Evolutionary conservation across 35 echinoderm and acorn worm species (phyloP), one percentile per base, ranked within the genome.

Genomic region (Anneissia japonica): DNA sequence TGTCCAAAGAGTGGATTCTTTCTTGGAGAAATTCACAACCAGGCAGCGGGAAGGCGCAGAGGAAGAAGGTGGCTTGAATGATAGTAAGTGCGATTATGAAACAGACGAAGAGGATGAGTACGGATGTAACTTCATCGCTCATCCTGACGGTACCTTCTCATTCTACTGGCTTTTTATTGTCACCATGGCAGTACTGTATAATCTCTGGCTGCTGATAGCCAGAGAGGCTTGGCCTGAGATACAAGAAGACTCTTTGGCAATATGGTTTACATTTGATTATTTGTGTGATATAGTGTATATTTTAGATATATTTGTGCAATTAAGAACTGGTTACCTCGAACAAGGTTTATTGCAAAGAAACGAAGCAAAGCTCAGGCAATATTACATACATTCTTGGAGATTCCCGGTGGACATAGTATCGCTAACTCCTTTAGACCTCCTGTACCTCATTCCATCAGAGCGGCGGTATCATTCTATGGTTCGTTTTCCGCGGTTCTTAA

Each of bases 101-200:
- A 80, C 16, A 13, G 84, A 89, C 32, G 73, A 51, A 23, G 86
- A 88, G 31, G 75, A 84, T 30, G 87, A 90, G 23, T 35, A 39
- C 14, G 33, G 34, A 4, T 46, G 73, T 39, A 83, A 33, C 31
- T 89, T 78, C 51, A 81, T 89, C 3, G 39, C 91, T 13, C 32
- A 88, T n/a, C 95, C 95, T 0, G 95, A 93, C 46, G 86, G 91
- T 32, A 84, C 80, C 38, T 88, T 93, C 37, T 84, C 80, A 7
- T 93, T 93, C 35, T 97, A 93, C 73, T 97, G 95, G 95, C 74
- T 97, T 36, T 38, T 84, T 7, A 33, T 97, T 37, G 85, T 97
- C 21, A 80, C 84, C 23, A 46, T 91, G 36, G 88, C 88, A 7
- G 77, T 97, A 31, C 32, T 90, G 32, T 97, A 97, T 45, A 97